Evolutionary conservation across 2,113 vertebrate genomes (phyloP).

Genomic region (Oryzias javanicus): DNA sequence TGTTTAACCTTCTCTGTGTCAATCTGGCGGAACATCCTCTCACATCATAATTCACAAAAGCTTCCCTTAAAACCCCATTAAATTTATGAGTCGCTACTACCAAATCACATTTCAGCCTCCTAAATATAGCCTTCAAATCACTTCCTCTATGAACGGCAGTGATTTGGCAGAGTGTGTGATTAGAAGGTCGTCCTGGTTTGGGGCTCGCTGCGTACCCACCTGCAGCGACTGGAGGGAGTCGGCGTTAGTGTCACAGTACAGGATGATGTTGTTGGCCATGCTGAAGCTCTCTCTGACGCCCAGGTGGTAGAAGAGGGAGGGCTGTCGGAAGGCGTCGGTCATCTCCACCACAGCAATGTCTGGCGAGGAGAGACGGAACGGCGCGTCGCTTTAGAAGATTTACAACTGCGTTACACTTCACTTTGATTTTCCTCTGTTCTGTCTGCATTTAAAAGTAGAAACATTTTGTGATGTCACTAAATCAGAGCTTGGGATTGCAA

Average conservation of each 20-base stretch:
- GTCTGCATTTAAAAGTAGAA: too few species aligned
- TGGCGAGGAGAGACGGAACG: slow-evolving; percentile 47
- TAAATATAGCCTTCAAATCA: slow-evolving; percentile 44
- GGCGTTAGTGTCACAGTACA: slow-evolving; percentile 92
- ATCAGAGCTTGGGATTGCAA: too few species aligned
- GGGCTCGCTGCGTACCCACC: slow-evolving; percentile 77
- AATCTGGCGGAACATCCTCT: background rate
- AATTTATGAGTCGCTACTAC: slow-evolving; percentile 3
- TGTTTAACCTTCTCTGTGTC: background rate
- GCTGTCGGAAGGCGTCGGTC: slow-evolving; percentile 97
- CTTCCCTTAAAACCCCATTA: slow-evolving; percentile 27
- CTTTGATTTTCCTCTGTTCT: too few species aligned
- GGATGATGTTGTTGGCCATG: slow-evolving; percentile 98
- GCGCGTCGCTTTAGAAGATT: background rate
- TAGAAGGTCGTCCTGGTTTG: background rate
- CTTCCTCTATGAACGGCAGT: background rate
- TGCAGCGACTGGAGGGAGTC: slow-evolving; percentile 94
- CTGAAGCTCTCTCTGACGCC: slow-evolving; percentile 98
- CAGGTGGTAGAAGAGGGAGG: slow-evolving; percentile 96
- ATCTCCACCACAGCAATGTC: slow-evolving; percentile 98
- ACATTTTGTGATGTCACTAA: too few species aligned
- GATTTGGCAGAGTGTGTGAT: slow-evolving; percentile 6
- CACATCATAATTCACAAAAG: slow-evolving; percentile 10
- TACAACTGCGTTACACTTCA: too few species aligned
- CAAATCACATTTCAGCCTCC: slow-evolving; percentile 22